A percentile compares a stretch with the other conserved stretches of the same genome.
Conservation (phyloP, 2,797 vertebrate genomes). For the Agapornis canus region DNA sequence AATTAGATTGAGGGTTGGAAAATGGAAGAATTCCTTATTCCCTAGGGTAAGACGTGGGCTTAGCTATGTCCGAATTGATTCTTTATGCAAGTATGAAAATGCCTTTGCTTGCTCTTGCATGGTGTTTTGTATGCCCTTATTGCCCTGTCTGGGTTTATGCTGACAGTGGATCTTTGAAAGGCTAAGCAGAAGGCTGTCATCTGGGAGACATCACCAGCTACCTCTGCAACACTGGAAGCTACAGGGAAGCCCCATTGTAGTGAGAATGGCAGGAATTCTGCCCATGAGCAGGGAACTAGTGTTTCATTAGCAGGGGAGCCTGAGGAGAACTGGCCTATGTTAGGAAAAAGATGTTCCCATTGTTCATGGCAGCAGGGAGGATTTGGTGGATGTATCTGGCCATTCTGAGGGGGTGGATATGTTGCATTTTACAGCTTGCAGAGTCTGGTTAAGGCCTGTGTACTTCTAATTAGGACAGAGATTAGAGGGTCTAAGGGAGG, state of each 20-base stretch:
- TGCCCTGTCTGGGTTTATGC: background rate
- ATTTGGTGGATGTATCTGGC: background rate
- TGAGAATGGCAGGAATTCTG: background rate
- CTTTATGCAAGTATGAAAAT: background rate
- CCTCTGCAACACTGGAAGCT: rapidly evolving
- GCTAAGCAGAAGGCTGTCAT: background rate
- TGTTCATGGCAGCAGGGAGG: background rate
- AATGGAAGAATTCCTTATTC: background rate
- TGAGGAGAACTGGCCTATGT: background rate
- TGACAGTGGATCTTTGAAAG: background rate
- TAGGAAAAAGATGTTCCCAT: background rate
- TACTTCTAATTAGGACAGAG: background rate
- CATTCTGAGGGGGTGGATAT: background rate
- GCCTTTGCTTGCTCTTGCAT: background rate
- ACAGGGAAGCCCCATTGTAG: background rate
- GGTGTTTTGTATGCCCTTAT: background rate
- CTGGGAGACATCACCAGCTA: background rate
- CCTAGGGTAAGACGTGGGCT: background rate
- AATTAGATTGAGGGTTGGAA: background rate
- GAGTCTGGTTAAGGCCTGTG: background rate
- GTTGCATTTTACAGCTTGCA: background rate
- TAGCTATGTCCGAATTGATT: background rate
- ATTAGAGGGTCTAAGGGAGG: background rate
- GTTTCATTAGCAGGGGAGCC: background rate
- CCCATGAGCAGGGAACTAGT: background rate